Base-by-base conservation (phyloP, 2,797 vertebrate species). In the Eospalax fontanierii region DNA sequence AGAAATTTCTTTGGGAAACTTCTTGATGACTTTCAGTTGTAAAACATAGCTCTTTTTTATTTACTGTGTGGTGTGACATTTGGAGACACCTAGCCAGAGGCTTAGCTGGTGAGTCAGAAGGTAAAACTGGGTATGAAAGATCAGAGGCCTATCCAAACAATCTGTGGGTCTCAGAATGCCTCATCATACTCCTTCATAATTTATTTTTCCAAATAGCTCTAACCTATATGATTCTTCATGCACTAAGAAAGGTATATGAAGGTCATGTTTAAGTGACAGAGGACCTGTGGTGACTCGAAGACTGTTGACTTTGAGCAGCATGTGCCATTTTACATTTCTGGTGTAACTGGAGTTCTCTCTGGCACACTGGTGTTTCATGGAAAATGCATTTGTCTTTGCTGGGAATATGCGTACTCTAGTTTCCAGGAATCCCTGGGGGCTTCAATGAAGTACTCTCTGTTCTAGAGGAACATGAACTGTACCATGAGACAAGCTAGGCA, bases 151-250 rank as follows among this genome's bases (percentile, higher is more conserved):
- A 1, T 14, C 66, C 88, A 73, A 54, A 73, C 24, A n/a, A 19
- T 63, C 88, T 92, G 22, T 73, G 38, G 63, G 83, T 92, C 84
- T 92, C 86, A 43, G 35, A 63, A 89, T 86, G 35, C 54, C n/a
- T 54, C 35, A 61, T 87, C 71, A 21, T 43, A 68, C 33, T 50
- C n/a, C n/a, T n/a, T n/a, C 3, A 1, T 84, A 59, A 92, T 95
- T 95, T 79, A 75, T 92, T 89, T 90, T n/a, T 35, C 57, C 85
- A 94, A 82, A 92, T 87, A 75, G 28, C 90, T 87, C 43, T 97
- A 57, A 75, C 68, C 5, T 73, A 26, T 14, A 82, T n/a, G 59
- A 92, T 93, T 94, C 89, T 96, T n/a, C 68, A 19, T 73, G 82
- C 28, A 40, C 57, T 38, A 6, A 87, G 46, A 92, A 94, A 57